Conservation (phyloP, 1,140 invertebrate genomes). For the Lepidurus packardi region DNA sequence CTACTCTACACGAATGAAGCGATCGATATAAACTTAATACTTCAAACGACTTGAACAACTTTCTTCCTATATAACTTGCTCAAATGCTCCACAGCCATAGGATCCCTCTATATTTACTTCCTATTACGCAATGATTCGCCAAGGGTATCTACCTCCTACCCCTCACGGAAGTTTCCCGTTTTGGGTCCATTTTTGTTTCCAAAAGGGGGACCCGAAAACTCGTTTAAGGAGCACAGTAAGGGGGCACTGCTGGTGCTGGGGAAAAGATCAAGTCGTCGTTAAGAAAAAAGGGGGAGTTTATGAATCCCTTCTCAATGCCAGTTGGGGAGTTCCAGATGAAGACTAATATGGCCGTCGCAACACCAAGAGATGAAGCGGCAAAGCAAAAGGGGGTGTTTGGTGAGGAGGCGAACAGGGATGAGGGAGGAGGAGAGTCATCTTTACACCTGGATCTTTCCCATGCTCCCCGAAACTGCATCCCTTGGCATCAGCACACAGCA, state of each 20-base stretch:
- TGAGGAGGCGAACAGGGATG: neutral
- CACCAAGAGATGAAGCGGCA: neutral
- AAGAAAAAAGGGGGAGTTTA: neutral
- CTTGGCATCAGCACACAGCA: neutral
- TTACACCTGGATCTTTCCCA: conserved; percentile 18
- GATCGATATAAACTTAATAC: too few relatives aligned
- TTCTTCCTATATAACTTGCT: too few relatives aligned
- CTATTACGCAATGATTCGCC: too few relatives aligned
- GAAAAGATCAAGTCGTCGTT: neutral
- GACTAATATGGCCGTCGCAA: neutral
- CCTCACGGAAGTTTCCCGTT: too few relatives aligned
- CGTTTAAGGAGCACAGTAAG: conserved; percentile 11
- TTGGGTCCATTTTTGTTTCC: too few relatives aligned
- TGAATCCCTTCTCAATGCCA: neutral
- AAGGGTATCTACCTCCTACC: too few relatives aligned
- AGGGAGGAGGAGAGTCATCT: neutral
- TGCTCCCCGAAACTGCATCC: neutral
- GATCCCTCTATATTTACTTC: too few relatives aligned
- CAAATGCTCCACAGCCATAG: too few relatives aligned
- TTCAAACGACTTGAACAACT: too few relatives aligned
- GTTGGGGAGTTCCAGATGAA: neutral
- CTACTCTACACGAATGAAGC: too few relatives aligned
- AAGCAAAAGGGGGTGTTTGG: neutral
- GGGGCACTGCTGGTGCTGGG: neutral
- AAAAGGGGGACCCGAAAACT: neutral